These are phyloP conservation scores for Lerema accius DNA, from an alignment of 1,140 invertebrate genomes.

Conservation along the genomic window DNA sequence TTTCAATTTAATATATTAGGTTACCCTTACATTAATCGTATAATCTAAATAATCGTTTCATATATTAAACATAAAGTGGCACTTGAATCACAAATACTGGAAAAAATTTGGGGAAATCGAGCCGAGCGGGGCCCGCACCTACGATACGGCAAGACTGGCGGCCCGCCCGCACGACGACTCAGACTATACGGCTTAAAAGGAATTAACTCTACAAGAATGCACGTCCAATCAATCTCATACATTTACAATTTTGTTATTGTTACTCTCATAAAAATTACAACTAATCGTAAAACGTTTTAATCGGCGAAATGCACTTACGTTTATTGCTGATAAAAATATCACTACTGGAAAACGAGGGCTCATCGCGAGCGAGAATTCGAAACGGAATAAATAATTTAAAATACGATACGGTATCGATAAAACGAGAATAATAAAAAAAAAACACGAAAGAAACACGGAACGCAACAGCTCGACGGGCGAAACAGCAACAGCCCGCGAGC, in stretches of 20 bases:
- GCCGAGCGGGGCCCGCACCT: conserved; percentile 41
- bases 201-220: conserved; percentile 81
- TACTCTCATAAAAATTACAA: conserved; percentile 72
- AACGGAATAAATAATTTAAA: conserved; percentile 73
- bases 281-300: conserved; percentile 77
- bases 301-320: conserved; percentile 79
- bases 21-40: conserved; percentile 84
- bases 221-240: conserved; percentile 81
- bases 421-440: conserved; percentile 65
- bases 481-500: conserved; percentile 78
- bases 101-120: conserved; percentile 83
- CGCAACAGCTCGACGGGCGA: conserved; percentile 73
- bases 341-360: conserved; percentile 80
- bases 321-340: conserved; percentile 84
- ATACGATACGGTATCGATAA: conserved; percentile 68
- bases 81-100: conserved; percentile 85
- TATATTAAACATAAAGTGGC: conserved; percentile 84
- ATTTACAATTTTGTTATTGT: conserved; percentile 72
- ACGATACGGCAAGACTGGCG: conserved; percentile 48
- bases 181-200: conserved; percentile 80
- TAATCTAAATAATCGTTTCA: conserved; percentile 84
- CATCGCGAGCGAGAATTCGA: conserved; percentile 70
- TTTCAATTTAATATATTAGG: conserved; percentile 83
- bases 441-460: conserved; percentile 78
- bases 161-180: conserved; percentile 53